Evolutionary conservation across 2,113 vertebrate genomes (phyloP).

Genomic region (Cyanocitta stelleri): DNA sequence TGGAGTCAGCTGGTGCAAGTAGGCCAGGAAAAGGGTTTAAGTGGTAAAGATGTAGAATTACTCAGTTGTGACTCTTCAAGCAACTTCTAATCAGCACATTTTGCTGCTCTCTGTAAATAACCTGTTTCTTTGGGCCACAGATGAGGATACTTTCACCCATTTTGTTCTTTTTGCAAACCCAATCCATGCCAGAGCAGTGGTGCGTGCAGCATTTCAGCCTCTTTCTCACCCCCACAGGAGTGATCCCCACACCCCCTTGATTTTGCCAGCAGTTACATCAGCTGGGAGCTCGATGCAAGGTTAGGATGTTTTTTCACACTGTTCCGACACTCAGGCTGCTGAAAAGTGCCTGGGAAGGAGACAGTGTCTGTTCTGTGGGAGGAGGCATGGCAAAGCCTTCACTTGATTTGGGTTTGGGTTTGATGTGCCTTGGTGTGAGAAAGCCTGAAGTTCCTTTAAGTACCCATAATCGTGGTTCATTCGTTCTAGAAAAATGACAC

Average conservation of each 20-base stretch:
- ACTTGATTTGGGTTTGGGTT: neutral
- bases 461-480: neutral
- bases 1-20: neutral
- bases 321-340: neutral
- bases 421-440: neutral
- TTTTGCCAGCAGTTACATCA: neutral
- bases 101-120: neutral
- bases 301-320: neutral
- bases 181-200: fast-evolving
- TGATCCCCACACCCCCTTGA: neutral
- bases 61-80: neutral
- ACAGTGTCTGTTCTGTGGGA: neutral
- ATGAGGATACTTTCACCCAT: neutral
- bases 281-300: neutral
- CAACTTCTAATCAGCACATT: neutral
- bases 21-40: neutral
- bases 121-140: neutral
- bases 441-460: neutral
- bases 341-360: neutral
- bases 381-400: neutral
- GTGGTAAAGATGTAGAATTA: neutral
- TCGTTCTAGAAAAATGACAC: neutral
- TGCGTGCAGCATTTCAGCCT: neutral
- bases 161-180: neutral
- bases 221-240: neutral